Evolutionary conservation across 2,888 invertebrate species (phyloP), one percentile per base, ranked within the genome.

Genomic region (Acronicta psi): DNA sequence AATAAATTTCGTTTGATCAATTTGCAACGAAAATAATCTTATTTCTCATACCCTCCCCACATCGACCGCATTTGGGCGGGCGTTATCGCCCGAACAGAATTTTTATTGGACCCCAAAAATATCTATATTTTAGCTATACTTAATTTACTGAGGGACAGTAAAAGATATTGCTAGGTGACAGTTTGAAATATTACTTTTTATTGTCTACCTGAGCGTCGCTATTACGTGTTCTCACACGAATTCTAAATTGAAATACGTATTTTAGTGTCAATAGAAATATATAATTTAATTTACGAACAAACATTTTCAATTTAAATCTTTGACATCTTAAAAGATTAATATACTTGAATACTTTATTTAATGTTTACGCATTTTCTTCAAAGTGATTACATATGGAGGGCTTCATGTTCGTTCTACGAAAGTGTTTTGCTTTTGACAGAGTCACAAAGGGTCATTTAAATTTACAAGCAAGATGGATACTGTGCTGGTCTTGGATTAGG

Each of bases 391-490:
- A 14, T 60, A 50, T 18, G 53, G 36, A 49, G 53, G 34, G 58
- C 47, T 58, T 65, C 66, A 61, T 68, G 55, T 59, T 58, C 29
- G 25, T 46, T 55, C 46, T 56, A 47, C 55, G 62, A 62, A 13
- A 63, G 43, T 61, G 55, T 59, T 67, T 69, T 34, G 34, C 34
- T 34, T 29, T 29, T 73, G 73, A 75, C 72, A 77, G 67, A 71
- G 75, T 78, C 75, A 88, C 86, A 90, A 88, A 87, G 86, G 82
- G 82, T 84, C 83, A 83, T 88, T 83, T 82, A 76, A 76, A 78
- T 75, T 72, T 78, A 79, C 79, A 79, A 75, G 61, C 79, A 70
- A 77, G 79, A 81, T 75, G 72, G 74, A 80, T 82, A 81, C 77
- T 78, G 72, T 77, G 75, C 70, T 75, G 59, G 59, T 65, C 59